These are phyloP conservation scores for Sprattus sprattus DNA, from an alignment of 2,113 vertebrate genomes.

Conservation along the genomic window DNA sequence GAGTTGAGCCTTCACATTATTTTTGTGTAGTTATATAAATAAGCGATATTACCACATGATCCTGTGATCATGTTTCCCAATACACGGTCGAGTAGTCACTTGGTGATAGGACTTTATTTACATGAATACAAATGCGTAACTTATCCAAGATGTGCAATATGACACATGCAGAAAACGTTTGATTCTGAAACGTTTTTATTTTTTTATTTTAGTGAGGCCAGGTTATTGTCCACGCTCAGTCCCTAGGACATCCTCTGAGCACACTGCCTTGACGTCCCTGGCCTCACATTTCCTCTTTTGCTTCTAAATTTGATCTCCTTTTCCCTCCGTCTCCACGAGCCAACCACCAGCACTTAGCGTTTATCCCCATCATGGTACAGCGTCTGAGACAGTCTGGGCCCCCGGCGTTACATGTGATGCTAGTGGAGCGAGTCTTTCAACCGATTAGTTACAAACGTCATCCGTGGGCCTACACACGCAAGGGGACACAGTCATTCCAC, in stretches of 20 bases:
- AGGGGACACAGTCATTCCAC: neutral
- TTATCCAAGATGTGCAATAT: neutral
- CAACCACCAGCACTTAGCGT: no score
- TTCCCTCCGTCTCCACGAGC: neutral
- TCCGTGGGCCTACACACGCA: neutral
- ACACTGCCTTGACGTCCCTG: neutral
- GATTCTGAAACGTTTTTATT: neutral
- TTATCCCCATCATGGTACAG: neutral
- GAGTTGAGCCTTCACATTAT: neutral
- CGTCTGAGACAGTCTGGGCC: neutral
- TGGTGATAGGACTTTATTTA: neutral
- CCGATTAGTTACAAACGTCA: constrained; percentile 1
- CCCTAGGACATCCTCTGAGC: neutral
- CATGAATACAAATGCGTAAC: neutral
- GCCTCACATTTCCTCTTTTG: neutral
- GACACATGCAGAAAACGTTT: neutral
- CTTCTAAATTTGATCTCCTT: neutral
- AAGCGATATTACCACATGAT: neutral
- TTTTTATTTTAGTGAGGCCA: neutral
- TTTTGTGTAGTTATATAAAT: neutral
- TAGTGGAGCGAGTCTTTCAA: neutral
- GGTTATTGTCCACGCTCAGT: neutral
- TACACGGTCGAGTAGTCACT: neutral
- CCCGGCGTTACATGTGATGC: constrained; percentile 1
- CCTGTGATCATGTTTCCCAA: neutral